Percentiles rank a stretch among this genome's conserved stretches.
These are phyloP conservation scores for Ormyrus labotus DNA, from an alignment of 2,888 invertebrate species.

Conservation along the genomic window DNA sequence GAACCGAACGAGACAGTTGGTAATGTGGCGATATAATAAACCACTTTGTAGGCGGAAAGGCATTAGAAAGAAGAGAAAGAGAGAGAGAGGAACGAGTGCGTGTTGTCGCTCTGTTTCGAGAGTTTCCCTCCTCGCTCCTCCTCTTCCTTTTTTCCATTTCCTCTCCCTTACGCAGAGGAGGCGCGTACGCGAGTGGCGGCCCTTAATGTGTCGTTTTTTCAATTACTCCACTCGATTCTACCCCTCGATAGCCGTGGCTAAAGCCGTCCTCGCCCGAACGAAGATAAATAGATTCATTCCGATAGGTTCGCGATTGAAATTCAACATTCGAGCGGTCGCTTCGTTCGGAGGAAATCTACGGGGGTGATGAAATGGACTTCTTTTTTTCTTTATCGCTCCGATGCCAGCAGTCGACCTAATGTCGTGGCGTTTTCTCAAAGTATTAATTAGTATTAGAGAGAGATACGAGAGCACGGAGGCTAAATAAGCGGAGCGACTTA, in stretches of 20 bases:
- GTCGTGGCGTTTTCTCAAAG: too few species aligned
- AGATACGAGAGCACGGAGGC: too few species aligned
- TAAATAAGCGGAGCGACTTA: too few species aligned
- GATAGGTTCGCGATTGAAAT: constrained; percentile 38
- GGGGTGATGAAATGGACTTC: background rate
- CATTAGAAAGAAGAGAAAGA: constrained; percentile 18
- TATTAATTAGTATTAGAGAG: too few species aligned
- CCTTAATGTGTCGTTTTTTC: constrained; percentile 22
- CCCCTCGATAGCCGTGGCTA: background rate
- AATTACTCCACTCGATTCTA: constrained; percentile 14
- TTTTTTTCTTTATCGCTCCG: too few species aligned
- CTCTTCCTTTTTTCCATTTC: background rate
- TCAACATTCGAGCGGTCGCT: constrained; percentile 20
- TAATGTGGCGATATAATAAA: constrained; percentile 56
- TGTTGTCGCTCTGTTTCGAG: constrained; percentile 12
- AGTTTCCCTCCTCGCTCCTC: background rate
- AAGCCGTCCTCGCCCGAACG: constrained; percentile 8
- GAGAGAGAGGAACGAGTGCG: background rate
- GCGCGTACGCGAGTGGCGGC: background rate
- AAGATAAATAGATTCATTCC: constrained; percentile 48
- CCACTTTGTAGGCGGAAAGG: constrained; percentile 53
- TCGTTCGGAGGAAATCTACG: background rate
- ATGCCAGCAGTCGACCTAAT: too few species aligned
- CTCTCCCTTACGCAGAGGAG: background rate
- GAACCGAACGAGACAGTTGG: constrained; percentile 53